Conservation (phyloP, 1,140 invertebrate genomes). For the roundworm (Caenorhabditis elegans) region DNA sequence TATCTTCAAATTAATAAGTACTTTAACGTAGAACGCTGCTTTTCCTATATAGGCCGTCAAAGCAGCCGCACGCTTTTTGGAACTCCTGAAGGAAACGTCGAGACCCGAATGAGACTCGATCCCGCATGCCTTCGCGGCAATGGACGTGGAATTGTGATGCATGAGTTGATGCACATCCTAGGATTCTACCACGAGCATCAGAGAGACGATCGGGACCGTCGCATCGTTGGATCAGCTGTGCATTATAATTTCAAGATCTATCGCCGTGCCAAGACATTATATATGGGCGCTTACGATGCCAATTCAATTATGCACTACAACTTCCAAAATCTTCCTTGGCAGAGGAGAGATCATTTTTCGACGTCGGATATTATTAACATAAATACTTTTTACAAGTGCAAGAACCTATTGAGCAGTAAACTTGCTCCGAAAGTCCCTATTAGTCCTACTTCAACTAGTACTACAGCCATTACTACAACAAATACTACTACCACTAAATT, state of each 20-base stretch:
- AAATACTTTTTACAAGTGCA: constrained; percentile 31
- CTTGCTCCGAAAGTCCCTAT: background rate
- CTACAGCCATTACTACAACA: no score
- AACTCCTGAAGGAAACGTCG: constrained; percentile 30
- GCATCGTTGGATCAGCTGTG: background rate
- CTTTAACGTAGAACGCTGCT: constrained; percentile 29
- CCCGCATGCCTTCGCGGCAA: constrained; percentile 26
- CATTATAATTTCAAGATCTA: constrained; percentile 41
- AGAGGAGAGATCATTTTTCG: constrained; percentile 6
- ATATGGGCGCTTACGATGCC: constrained; percentile 36
- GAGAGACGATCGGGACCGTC: constrained; percentile 34
- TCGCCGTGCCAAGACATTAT: constrained; percentile 16
- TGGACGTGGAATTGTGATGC: constrained; percentile 37
- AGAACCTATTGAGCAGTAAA: background rate
- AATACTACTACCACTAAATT: no score
- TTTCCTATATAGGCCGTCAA: constrained; percentile 37
- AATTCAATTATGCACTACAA: constrained; percentile 44
- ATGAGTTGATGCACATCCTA: constrained; percentile 40
- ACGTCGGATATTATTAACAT: background rate
- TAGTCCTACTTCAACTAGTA: no score
- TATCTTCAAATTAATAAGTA: constrained; percentile 38
- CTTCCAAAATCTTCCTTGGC: constrained; percentile 14
- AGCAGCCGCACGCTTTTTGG: constrained; percentile 5
- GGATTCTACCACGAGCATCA: constrained; percentile 43
- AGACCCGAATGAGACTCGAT: constrained; percentile 39